phyloP scores from a whole-genome alignment of 2,113 vertebrate genomes.

The Etia nguti region DNA sequence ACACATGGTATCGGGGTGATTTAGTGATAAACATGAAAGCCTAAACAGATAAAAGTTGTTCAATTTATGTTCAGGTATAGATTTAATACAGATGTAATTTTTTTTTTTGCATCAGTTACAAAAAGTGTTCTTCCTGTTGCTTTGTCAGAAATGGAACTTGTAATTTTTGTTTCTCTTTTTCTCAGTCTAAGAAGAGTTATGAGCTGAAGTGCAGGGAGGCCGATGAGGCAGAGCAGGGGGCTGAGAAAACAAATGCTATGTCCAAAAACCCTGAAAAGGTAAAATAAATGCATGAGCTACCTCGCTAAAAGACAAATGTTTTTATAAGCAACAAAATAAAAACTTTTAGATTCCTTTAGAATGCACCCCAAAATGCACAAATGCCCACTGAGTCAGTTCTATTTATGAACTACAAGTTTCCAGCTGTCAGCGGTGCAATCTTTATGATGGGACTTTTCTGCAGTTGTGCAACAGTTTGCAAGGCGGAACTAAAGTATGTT shows the following conservation, averaged over 20 bases:
- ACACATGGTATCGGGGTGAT: not conserved
- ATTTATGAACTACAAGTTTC: not conserved
- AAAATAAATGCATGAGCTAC: not conserved
- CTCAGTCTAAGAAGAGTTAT: constrained; percentile 86
- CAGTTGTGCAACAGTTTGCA: not conserved
- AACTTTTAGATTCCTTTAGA: not conserved
- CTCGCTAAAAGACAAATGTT: not conserved
- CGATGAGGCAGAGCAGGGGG: constrained; percentile 77
- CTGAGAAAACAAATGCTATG: constrained; percentile 64
- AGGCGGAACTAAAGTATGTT: not conserved
- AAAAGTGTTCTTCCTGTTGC: not conserved
- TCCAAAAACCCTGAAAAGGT: constrained; percentile 88
- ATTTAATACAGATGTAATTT: too few relatives aligned
- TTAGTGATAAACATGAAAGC: not conserved
- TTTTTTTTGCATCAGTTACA: not conserved
- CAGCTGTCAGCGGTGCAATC: not conserved
- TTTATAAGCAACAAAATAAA: not conserved
- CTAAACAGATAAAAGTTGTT: not conserved
- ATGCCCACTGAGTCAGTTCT: not conserved
- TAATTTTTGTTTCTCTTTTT: not conserved
- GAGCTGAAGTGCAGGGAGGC: constrained; percentile 85
- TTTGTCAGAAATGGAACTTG: too few relatives aligned
- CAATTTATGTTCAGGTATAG: not conserved
- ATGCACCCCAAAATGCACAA: not conserved
- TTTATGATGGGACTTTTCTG: not conserved